Evolutionary conservation across 2,113 vertebrate species (phyloP).

Genomic region (Narcine bancroftii): DNA sequence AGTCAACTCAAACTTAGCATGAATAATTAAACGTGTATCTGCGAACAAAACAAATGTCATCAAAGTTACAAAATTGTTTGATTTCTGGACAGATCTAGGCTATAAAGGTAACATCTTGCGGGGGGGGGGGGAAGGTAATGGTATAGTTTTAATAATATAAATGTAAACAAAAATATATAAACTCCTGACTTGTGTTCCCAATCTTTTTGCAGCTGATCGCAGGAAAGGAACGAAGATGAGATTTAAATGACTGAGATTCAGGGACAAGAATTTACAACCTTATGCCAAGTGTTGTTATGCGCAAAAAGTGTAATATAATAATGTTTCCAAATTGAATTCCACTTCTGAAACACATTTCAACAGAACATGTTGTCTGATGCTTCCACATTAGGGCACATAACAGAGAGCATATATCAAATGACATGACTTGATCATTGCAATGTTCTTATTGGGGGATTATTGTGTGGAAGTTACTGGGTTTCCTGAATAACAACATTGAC

Average conservation of each 20-base stretch:
- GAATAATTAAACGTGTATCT: not conserved
- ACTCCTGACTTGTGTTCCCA: too few species aligned
- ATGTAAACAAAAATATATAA: not conserved
- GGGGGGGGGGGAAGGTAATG: too few species aligned
- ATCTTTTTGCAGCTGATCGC: not conserved
- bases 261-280: not conserved
- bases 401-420: too few species aligned
- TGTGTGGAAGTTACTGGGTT: too few species aligned
- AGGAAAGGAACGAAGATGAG: not conserved
- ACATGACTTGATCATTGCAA: too few species aligned
- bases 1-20: not conserved
- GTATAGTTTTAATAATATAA: not conserved
- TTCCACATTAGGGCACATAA: too few species aligned
- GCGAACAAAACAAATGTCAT: not conserved
- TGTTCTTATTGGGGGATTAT: too few species aligned
- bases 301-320: too few species aligned
- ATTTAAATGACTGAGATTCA: not conserved
- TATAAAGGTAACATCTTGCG: not conserved
- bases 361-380: too few species aligned
- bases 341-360: too few species aligned
- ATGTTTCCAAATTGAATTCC: too few species aligned
- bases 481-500: too few species aligned
- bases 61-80: not conserved
- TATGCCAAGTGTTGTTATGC: not conserved
- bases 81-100: not conserved